Evolutionary conservation across 2,113 vertebrate species (phyloP), one percentile per base, ranked within the genome.

Genomic region (Herpailurus yagouaroundi): DNA sequence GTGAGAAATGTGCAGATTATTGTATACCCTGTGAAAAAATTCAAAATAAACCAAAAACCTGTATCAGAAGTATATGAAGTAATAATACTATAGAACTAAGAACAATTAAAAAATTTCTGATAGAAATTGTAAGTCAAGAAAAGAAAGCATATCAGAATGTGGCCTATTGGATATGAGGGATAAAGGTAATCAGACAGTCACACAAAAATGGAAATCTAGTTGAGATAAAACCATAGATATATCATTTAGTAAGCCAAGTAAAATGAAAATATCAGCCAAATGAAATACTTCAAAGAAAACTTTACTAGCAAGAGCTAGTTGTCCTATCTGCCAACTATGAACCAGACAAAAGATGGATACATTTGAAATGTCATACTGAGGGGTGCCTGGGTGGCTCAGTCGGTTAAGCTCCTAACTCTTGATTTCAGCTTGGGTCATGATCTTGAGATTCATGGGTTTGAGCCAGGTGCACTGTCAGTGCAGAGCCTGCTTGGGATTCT

Each of bases 331-430:
- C 94, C 95, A 98, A 91, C 80, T 95, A 90, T 71, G 93, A 98
- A 92, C 85, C 69, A 97, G 69, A 94, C 16, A 92, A 96, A 96
- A 98, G 93, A 95, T 84, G 95, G 79, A 94, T 98, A 82, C 14
- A 87, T 93, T 98, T 98, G 93, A 98, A 98, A 97, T 94, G 69
- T 89, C 94, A 95, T 96, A 90, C 87, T 96, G 94, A 97, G 57
- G 57, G 57, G 21, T 7, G 23, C 57, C 57, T 60, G 57, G 57
- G 19, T 60, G 57, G 57, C 21, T 60, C 57, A 60, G 19, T 50
- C 50, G 0, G 57, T 60, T 60, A 23, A 60, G 57, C 21, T 23
- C 23, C 57, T 9, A 21, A 60, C 57, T 60, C 57, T 23, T 60
- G 57, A 60, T 60, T 60, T 23, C 57, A 60, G 57, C 57, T 60